These are phyloP conservation scores for Hermatobates lingyangjiaoensis DNA, from an alignment of 1,140 invertebrate genomes.

Conservation along the genomic window DNA sequence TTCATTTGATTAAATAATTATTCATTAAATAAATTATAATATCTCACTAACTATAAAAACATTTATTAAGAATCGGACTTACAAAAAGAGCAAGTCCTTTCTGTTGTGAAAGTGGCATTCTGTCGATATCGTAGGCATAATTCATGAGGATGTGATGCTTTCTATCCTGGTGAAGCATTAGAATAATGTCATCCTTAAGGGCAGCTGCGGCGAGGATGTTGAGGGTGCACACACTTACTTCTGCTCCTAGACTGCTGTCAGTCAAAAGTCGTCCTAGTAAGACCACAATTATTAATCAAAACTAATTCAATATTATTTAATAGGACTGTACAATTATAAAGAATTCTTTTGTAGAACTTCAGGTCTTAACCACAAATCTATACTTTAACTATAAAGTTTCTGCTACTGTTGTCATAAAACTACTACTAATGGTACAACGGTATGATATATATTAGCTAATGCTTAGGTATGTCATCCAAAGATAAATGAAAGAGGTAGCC, in stretches of 20 bases:
- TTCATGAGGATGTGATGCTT: conserved; percentile 77
- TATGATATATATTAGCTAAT: no score
- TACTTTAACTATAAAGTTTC: no score
- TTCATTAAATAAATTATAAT: no score
- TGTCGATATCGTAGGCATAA: conserved; percentile 66
- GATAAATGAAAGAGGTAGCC: no score
- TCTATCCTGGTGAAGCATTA: conserved; percentile 75
- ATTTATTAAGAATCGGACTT: conserved; percentile 25
- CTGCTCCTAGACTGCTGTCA: conserved; percentile 34
- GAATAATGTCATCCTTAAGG: conserved; percentile 73
- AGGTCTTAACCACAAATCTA: no score
- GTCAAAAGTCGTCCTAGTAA: conserved; percentile 41
- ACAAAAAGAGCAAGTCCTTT: conserved; percentile 61
- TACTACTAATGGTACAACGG: no score
- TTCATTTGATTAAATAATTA: no score
- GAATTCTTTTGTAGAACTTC: no score
- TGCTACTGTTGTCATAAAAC: no score
- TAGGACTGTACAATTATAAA: no score
- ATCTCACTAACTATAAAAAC: no score
- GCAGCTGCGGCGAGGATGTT: conserved; percentile 54
- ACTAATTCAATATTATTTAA: not conserved
- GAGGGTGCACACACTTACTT: conserved; percentile 38
- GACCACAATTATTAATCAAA: not conserved
- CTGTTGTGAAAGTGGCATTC: conserved; percentile 54
- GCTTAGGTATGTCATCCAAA: no score